Conservation (phyloP, 2,113 vertebrate species). For the Odocoileus hemionus region DNA sequence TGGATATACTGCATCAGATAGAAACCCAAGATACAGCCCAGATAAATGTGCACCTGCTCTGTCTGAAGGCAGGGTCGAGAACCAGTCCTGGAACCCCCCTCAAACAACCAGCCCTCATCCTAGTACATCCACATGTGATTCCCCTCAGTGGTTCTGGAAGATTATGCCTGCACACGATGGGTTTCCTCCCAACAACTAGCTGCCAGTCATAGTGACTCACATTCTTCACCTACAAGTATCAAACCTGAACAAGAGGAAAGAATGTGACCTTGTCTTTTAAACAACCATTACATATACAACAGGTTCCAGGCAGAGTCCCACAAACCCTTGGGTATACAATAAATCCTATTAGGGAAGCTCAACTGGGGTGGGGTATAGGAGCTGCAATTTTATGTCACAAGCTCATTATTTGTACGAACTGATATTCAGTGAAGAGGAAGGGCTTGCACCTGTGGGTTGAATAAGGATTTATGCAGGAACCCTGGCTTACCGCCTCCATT, state of each 20-base stretch:
- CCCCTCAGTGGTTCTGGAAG: not conserved
- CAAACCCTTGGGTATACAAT: rapidly evolving
- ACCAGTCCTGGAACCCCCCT: not conserved
- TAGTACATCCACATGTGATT: rapidly evolving
- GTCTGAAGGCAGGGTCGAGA: not conserved
- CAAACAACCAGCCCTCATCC: not conserved
- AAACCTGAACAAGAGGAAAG: not conserved
- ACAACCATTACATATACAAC: not conserved
- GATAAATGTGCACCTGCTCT: not conserved
- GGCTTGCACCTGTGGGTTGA: rapidly evolving
- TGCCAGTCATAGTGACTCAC: not conserved
- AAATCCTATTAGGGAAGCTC: not conserved
- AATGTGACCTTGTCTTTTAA: not conserved
- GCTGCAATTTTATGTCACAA: not conserved
- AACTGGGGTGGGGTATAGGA: not conserved
- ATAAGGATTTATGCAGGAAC: rapidly evolving
- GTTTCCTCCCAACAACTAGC: not conserved
- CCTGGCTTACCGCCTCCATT: conserved; percentile 78
- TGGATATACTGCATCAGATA: not conserved
- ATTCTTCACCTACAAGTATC: not conserved
- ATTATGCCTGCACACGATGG: not conserved
- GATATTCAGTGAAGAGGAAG: rapidly evolving
- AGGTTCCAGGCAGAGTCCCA: not conserved
- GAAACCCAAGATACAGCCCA: not conserved
- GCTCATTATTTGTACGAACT: not conserved